Conservation (phyloP, 2,888 invertebrate species). For the Margaritifera margaritifera region DNA sequence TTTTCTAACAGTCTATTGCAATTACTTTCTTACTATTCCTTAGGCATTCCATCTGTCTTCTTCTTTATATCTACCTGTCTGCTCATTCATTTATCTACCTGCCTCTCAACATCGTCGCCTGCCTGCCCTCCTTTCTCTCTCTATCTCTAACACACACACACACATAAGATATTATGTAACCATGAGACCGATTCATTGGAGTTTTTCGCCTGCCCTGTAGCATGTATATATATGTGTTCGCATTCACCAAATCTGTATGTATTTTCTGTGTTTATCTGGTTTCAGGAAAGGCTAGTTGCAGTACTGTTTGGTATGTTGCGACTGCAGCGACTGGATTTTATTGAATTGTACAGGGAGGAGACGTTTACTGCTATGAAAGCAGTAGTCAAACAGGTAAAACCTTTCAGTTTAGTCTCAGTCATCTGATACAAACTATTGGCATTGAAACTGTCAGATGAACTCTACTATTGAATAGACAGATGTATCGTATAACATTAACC, state of each 20-base stretch:
- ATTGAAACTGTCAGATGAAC: too few species aligned
- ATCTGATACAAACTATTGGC: too few species aligned
- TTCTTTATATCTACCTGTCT: too few species aligned
- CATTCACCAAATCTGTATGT: slow-evolving; percentile 1
- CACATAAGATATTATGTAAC: background rate
- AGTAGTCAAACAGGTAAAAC: slow-evolving; percentile 84
- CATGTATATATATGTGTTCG: background rate
- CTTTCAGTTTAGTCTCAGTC: too few species aligned
- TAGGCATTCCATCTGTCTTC: too few species aligned
- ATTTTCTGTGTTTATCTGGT: slow-evolving; percentile 3
- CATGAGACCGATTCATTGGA: background rate
- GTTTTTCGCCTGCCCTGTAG: background rate
- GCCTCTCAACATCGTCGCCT: too few species aligned
- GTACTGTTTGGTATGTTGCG: slow-evolving; percentile 92
- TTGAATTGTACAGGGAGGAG: slow-evolving; percentile 83
- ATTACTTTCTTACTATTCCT: too few species aligned
- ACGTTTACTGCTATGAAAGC: slow-evolving; percentile 91
- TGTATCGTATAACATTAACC: too few species aligned
- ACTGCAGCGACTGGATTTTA: slow-evolving; percentile 87
- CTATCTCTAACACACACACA: background rate
- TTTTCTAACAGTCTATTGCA: background rate
- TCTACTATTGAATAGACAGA: too few species aligned
- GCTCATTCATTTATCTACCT: too few species aligned
- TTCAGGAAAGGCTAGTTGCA: slow-evolving; percentile 87
- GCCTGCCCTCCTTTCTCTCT: too few species aligned